Evolutionary conservation across 2,797 vertebrate species (phyloP).

Genomic region (Sarcoramphus papa): DNA sequence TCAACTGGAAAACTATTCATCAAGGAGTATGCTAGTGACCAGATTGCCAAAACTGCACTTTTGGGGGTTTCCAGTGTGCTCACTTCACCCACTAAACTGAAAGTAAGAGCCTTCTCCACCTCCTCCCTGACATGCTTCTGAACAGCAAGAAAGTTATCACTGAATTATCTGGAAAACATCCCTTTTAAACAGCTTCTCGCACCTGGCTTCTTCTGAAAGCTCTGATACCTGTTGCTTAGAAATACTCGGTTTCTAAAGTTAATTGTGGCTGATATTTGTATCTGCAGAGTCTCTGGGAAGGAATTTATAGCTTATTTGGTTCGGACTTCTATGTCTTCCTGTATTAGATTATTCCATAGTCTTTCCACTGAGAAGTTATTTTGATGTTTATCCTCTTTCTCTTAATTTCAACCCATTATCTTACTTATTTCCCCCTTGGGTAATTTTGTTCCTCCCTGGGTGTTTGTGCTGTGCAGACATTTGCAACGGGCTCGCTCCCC

Average conservation of each 20-base stretch:
- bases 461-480: not conserved
- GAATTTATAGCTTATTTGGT: not conserved
- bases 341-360: not conserved
- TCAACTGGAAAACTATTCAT: not conserved
- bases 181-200: not conserved
- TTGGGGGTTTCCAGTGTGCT: not conserved
- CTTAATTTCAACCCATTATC: slow-evolving; percentile 55
- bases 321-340: not conserved
- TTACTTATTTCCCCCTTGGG: slow-evolving; percentile 38
- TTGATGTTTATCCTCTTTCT: slow-evolving; percentile 43
- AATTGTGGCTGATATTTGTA: not conserved
- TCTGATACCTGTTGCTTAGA: not conserved
- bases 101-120: not conserved
- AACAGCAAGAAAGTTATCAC: not conserved
- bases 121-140: not conserved
- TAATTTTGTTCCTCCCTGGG: slow-evolving; percentile 40
- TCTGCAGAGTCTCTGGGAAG: not conserved
- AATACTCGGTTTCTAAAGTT: not conserved
- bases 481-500: not conserved
- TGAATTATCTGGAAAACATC: not conserved
- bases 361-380: slow-evolving; percentile 42
- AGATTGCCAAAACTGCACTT: not conserved
- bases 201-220: not conserved
- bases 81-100: not conserved
- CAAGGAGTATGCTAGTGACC: not conserved